Percentiles rank a stretch among this genome's conserved stretches.
Conservation (phyloP, 1,140 invertebrate genomes). For the Formica exsecta region DNA sequence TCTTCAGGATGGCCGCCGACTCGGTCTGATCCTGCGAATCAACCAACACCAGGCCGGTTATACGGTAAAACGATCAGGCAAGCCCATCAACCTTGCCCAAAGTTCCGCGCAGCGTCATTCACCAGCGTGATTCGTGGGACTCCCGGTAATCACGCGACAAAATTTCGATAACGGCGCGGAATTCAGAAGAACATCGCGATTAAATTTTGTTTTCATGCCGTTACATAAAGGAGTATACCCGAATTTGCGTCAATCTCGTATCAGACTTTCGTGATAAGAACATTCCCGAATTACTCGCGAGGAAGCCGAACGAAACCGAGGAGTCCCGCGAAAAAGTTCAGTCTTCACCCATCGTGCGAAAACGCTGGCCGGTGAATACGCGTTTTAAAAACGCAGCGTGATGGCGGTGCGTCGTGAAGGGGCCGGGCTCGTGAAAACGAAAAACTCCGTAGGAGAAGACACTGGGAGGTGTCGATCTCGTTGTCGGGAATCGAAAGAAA, state of each 20-base stretch:
- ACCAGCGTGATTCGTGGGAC: conserved; percentile 65
- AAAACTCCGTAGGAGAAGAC: conserved; percentile 71
- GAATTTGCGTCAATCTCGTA: no score
- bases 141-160: conserved; percentile 1
- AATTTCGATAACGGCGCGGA: background rate
- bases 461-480: conserved; percentile 51
- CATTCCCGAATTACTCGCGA: background rate
- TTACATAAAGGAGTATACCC: no score
- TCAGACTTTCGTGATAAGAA: no score
- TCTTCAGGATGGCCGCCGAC: conserved; percentile 99
- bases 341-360: conserved; percentile 58
- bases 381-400: conserved; percentile 74
- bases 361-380: conserved; percentile 71
- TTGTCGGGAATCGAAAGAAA: conserved; percentile 62
- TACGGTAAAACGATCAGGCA: conserved; percentile 85
- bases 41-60: conserved; percentile 88
- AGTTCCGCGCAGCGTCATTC: conserved; percentile 55
- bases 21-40: conserved; percentile 97
- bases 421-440: conserved; percentile 82
- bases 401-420: conserved; percentile 84
- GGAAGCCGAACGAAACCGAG: conserved; percentile 22
- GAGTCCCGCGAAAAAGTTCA: conserved; percentile 55
- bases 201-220: background rate
- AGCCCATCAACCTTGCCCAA: conserved; percentile 84
- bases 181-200: background rate